These are phyloP conservation scores for Polydrusus tereticollis DNA, from an alignment of 2,888 invertebrate genomes.

Conservation along the genomic window DNA sequence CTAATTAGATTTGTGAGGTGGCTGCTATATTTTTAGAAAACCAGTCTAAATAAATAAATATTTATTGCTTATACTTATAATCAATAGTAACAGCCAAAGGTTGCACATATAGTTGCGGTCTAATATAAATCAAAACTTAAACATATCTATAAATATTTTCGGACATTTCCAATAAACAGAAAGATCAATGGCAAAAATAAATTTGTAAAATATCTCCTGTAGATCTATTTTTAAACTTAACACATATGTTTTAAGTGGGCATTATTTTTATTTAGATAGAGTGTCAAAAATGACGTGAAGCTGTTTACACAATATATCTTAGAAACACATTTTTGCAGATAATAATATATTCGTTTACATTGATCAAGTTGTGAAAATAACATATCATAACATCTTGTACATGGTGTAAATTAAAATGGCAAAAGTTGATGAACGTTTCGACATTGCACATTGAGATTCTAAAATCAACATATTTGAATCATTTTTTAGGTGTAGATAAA, in stretches of 20 bases:
- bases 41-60: background rate
- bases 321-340: background rate
- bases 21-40: background rate
- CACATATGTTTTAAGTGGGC: constrained; percentile 8
- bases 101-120: background rate
- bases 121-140: constrained; percentile 12
- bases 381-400: background rate
- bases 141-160: constrained; percentile 20
- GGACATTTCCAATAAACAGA: constrained; percentile 4
- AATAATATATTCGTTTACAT: background rate
- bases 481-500: too few species aligned
- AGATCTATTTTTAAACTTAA: background rate
- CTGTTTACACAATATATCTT: background rate
- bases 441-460: too few species aligned
- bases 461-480: too few species aligned
- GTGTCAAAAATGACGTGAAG: background rate
- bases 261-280: constrained; percentile 8
- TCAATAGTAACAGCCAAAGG: background rate
- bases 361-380: background rate
- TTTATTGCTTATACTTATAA: constrained; percentile 1
- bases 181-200: constrained; percentile 10
- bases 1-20: background rate
- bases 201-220: constrained; percentile 7
- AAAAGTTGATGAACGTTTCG: too few species aligned
- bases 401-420: too few species aligned